phyloP scores from a whole-genome alignment of 2,797 vertebrate species.

The Rhynchonycteris naso region DNA sequence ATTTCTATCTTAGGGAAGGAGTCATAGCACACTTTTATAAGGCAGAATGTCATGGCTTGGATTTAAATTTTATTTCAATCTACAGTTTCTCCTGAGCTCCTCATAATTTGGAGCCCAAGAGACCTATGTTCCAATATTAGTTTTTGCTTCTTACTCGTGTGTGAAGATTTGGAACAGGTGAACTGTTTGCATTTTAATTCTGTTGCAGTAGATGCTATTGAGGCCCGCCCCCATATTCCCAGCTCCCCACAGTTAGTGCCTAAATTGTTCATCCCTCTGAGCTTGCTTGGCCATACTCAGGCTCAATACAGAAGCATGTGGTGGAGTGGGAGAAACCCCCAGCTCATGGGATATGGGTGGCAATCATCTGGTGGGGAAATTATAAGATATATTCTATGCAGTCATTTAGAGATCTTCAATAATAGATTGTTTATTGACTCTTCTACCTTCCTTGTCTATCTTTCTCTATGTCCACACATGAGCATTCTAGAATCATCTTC shows the following conservation, averaged over 20 bases:
- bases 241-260: neutral
- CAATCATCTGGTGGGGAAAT: neutral
- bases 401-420: neutral
- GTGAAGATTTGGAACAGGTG: neutral
- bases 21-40: neutral
- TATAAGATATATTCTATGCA: neutral
- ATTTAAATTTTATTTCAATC: constrained; percentile 21
- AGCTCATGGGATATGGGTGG: neutral
- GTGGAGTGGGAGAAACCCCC: fast-evolving
- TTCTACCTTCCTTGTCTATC: neutral
- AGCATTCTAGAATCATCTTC: neutral
- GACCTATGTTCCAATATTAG: neutral
- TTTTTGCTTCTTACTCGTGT: neutral
- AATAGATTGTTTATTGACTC: neutral
- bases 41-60: neutral
- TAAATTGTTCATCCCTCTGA: neutral
- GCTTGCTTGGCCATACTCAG: neutral
- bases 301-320: neutral
- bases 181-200: neutral
- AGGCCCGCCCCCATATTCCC: neutral
- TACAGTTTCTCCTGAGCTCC: neutral
- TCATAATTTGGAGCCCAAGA: neutral
- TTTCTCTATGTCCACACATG: neutral
- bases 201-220: neutral
- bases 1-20: constrained; percentile 52